These are phyloP conservation scores for Cryptosula pallasiana DNA, from an alignment of 2,888 invertebrate genomes.

Conservation along the genomic window DNA sequence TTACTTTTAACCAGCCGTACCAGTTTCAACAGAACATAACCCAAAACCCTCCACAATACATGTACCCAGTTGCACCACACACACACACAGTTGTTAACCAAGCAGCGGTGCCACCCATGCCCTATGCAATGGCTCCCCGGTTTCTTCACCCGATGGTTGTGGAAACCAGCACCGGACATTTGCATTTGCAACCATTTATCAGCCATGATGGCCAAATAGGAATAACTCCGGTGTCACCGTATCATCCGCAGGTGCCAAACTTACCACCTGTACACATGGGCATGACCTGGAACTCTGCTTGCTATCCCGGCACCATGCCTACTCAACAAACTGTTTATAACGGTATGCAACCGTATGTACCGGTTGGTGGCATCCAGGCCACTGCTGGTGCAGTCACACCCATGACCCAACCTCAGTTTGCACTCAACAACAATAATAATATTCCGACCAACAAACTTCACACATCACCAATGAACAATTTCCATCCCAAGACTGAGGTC, in stretches of 20 bases:
- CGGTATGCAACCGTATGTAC: not conserved
- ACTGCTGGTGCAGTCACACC: not conserved
- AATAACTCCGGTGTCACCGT: not conserved
- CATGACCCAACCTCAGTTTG: not conserved
- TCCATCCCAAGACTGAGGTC: too few relatives aligned
- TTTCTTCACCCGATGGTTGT: conserved; percentile 11
- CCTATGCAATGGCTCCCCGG: not conserved
- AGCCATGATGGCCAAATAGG: not conserved
- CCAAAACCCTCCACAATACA: not conserved
- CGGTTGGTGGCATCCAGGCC: not conserved
- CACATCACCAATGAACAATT: too few relatives aligned
- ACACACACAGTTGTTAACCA: not conserved
- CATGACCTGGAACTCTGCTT: not conserved
- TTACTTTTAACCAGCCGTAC: not conserved
- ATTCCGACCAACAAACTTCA: not conserved
- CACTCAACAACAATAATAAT: not conserved
- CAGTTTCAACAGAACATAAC: not conserved
- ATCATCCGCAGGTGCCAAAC: not conserved
- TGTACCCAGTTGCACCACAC: not conserved
- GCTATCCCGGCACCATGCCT: not conserved
- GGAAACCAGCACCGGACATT: not conserved
- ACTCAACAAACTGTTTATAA: not conserved
- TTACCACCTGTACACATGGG: not conserved
- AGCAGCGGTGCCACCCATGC: not conserved
- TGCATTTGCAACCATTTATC: conserved; percentile 15